Evolutionary conservation across 2,888 invertebrate genomes (phyloP).

Genomic region (Aphidius colemani): DNA sequence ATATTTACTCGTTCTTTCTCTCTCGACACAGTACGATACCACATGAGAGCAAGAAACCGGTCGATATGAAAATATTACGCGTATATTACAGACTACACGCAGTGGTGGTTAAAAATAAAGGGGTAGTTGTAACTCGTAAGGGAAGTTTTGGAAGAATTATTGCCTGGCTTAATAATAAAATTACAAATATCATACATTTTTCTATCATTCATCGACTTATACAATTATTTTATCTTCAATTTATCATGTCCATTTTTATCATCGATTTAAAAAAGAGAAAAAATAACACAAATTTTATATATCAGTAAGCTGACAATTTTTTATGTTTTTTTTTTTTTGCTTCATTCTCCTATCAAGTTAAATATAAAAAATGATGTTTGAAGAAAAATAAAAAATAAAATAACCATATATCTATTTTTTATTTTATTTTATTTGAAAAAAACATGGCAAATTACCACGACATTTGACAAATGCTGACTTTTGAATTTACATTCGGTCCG

Average conservation of each 20-base stretch:
- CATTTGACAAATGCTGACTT: constrained; percentile 25
- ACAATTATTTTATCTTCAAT: neutral
- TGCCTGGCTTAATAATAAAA: too few relatives aligned
- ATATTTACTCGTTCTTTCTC: neutral
- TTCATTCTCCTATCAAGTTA: neutral
- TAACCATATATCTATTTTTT: too few relatives aligned
- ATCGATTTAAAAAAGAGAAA: neutral
- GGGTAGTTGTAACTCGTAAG: neutral
- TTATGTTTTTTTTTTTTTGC: neutral
- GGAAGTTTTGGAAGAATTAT: too few relatives aligned
- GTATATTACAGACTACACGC: constrained; percentile 22
- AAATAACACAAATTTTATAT: neutral
- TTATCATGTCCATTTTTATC: too few relatives aligned
- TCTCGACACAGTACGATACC: neutral
- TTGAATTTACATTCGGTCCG: constrained; percentile 24
- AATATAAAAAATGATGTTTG: neutral
- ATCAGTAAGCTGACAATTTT: neutral
- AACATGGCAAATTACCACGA: constrained; percentile 9
- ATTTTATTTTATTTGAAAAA: neutral
- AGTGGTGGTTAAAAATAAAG: constrained; percentile 9
- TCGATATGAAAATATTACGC: constrained; percentile 24
- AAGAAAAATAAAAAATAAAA: neutral
- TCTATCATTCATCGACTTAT: too few relatives aligned
- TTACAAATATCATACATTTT: too few relatives aligned
- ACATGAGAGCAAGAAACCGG: neutral